Evolutionary conservation across 2,888 invertebrate genomes (phyloP).

Genomic region (Subacronicta megacephala): DNA sequence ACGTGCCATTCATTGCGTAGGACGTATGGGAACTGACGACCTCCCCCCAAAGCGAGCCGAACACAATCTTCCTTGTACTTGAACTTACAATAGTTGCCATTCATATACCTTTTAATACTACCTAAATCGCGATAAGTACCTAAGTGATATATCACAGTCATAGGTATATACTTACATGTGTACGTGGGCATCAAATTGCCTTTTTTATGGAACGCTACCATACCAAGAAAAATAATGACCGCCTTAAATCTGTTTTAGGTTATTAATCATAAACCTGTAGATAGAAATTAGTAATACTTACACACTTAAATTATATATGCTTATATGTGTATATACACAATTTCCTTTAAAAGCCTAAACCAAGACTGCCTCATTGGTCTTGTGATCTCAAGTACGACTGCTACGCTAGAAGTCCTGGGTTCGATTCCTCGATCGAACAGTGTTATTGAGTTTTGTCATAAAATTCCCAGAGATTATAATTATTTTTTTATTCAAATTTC

Average conservation of each 20-base stretch:
- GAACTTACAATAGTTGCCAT: slow-evolving; percentile 45
- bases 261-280: slow-evolving; percentile 39
- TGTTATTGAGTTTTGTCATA: background rate
- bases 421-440: no score
- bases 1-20: slow-evolving; percentile 79
- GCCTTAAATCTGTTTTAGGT: slow-evolving; percentile 42
- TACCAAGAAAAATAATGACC: slow-evolving; percentile 49
- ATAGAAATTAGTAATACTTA: slow-evolving; percentile 30
- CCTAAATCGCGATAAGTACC: background rate
- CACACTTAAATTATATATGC: no score
- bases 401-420: no score
- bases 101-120: slow-evolving; percentile 13
- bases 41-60: slow-evolving; percentile 34
- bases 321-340: no score
- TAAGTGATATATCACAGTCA: background rate
- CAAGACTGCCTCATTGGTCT: no score
- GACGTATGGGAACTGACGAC: slow-evolving; percentile 79
- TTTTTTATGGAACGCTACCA: slow-evolving; percentile 50
- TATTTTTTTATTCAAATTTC: background rate
- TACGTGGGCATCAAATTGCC: slow-evolving; percentile 51
- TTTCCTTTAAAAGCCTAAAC: background rate
- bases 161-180: slow-evolving; percentile 11
- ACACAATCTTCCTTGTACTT: slow-evolving; percentile 42
- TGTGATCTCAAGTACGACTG: no score
- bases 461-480: background rate